Evolutionary conservation across 2,888 invertebrate species (phyloP), one percentile per base, ranked within the genome.

Genomic region (Agrotis puta): DNA sequence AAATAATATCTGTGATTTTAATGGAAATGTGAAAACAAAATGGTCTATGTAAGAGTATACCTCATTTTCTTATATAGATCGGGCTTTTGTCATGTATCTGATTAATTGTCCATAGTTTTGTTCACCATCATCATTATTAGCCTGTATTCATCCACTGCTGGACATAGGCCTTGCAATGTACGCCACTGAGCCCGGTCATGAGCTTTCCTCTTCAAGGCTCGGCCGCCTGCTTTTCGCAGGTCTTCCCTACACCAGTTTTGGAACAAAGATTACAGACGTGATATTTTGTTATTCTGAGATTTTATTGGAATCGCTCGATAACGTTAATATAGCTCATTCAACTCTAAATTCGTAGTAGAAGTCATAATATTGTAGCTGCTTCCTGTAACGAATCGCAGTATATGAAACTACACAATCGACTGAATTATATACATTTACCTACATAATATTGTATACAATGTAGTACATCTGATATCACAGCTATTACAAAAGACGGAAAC

Each of bases 401-500:
- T 50, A 33, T 24, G 6, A 51, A 67, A 62, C 62, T 62, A 68
- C 53, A 48, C 56, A 39, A 51, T 58, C 51, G 13, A 22, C 6
- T 11, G 3, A 14, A 56, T n/a, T 11, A n/a, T 22, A 39, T 48
- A 48, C 48, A 48, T 57, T 20, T 18, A 56, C n/a, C 14, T n/a
- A 56, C 48, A 45, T 56, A 66, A 66, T 20, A 54, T 33, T n/a
- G 27, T 56, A 51, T 13, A 63, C 16, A 58, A 53, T 50, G 51
- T 33, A 72, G 43, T 62, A 67, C n/a, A 64, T 70, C 54, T 58
- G 54, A 65, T 80, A 80, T 70, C 70, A 61, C 3, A 77, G 53
- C 58, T 59, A 67, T 74, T 81, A 72, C 69, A 74, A 70, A 77
- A 69, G 70, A 39, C 65, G 69, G 69, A 77, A 81, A 69, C 54